Conservation (phyloP, 2,113 vertebrate species). For the Myrmecobius fasciatus region DNA sequence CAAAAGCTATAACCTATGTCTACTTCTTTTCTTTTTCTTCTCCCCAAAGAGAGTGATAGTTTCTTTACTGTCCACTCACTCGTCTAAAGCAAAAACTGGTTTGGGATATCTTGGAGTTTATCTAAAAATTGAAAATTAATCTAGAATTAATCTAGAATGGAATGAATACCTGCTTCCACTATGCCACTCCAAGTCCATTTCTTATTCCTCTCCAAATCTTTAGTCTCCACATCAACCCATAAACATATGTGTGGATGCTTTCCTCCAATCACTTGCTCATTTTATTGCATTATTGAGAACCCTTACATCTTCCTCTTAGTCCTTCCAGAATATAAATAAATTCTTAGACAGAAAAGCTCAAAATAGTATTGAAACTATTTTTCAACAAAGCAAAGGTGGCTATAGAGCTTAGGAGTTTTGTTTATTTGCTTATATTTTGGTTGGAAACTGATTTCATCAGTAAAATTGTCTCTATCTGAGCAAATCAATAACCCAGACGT, state of each 20-base stretch:
- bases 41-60: not conserved
- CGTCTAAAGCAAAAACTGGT: not conserved
- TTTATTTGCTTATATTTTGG: not conserved
- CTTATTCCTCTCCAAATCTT: not conserved
- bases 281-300: not conserved
- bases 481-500: not conserved
- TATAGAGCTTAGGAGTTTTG: not conserved
- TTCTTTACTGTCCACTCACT: not conserved
- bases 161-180: not conserved
- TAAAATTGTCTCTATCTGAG: not conserved
- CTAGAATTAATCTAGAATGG: not conserved
- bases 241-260: not conserved
- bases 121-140: not conserved
- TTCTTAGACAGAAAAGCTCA: not conserved
- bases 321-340: not conserved
- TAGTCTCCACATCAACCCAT: not conserved
- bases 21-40: not conserved
- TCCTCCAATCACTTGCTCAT: not conserved
- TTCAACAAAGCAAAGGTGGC: not conserved
- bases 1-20: not conserved
- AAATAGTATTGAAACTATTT: not conserved
- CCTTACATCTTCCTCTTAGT: not conserved
- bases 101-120: not conserved
- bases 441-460: not conserved
- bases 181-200: not conserved